These are phyloP conservation scores for Brachyalestes nurse DNA, from an alignment of 2,797 vertebrate genomes.

Conservation along the genomic window DNA sequence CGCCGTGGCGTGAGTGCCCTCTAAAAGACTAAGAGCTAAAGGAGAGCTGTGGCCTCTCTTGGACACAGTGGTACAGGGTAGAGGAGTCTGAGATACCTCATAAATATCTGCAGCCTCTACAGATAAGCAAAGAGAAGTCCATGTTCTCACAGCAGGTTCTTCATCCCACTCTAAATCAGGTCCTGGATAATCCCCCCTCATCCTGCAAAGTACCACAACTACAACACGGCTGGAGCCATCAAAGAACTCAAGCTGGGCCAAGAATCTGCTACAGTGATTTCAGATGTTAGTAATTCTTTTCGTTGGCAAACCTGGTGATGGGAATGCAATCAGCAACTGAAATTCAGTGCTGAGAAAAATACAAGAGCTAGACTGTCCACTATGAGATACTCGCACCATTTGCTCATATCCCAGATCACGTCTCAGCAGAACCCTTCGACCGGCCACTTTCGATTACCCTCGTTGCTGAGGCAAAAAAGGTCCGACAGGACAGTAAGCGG, in stretches of 20 bases:
- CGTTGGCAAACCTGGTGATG: neutral
- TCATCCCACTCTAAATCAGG: constrained; percentile 43
- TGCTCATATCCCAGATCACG: neutral
- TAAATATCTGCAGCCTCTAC: constrained; percentile 51
- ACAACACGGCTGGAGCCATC: neutral
- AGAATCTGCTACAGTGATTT: constrained; percentile 23
- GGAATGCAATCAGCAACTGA: neutral
- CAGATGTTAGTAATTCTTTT: neutral
- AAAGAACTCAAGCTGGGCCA: constrained; percentile 13
- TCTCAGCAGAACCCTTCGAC: constrained; percentile 25
- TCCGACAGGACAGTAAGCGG: constrained; percentile 33
- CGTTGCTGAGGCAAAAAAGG: constrained; percentile 18
- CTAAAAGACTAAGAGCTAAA: constrained; percentile 2
- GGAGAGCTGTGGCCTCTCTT: constrained; percentile 19
- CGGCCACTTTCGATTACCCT: constrained; percentile 30
- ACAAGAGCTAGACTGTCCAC: neutral
- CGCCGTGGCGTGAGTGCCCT: neutral
- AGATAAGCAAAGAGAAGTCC: constrained; percentile 49
- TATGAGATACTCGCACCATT: neutral
- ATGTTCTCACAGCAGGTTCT: constrained; percentile 36
- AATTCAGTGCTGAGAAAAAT: neutral
- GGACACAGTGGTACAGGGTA: constrained; percentile 3
- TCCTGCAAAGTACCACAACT: constrained; percentile 18
- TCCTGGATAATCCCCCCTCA: constrained; percentile 23
- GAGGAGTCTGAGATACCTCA: constrained; percentile 35